phyloP scores from a whole-genome alignment of 2,888 invertebrate genomes.

The Drosophila tripunctata region DNA sequence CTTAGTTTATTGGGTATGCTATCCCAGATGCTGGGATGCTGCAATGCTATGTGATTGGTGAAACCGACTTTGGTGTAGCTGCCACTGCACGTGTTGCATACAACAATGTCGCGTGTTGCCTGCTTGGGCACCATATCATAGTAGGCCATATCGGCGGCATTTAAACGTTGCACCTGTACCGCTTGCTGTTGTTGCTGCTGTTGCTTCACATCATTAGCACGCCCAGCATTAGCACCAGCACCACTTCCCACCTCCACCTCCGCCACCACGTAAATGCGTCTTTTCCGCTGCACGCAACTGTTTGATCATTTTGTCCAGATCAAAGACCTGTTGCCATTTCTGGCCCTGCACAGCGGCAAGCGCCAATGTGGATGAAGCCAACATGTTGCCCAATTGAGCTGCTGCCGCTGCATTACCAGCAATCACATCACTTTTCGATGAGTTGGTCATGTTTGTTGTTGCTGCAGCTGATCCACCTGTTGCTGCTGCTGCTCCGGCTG shows the following conservation, averaged over 20 bases:
- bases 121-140: slow-evolving; percentile 92
- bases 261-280: slow-evolving; percentile 62
- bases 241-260: slow-evolving; percentile 8
- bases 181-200: too few relatives aligned
- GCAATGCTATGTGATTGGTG: slow-evolving; percentile 88
- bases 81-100: slow-evolving; percentile 91
- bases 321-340: slow-evolving; percentile 80
- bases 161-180: slow-evolving; percentile 83
- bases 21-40: slow-evolving; percentile 84
- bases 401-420: slow-evolving; percentile 29
- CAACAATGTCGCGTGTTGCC: slow-evolving; percentile 90
- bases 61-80: slow-evolving; percentile 92
- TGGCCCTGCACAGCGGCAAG: slow-evolving; percentile 69
- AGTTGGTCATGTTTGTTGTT: slow-evolving; percentile 50
- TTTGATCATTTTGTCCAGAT: slow-evolving; percentile 80
- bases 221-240: neutral
- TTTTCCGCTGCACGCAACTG: slow-evolving; percentile 79
- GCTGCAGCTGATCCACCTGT: slow-evolving; percentile 22
- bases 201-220: neutral
- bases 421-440: slow-evolving; percentile 48
- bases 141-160: slow-evolving; percentile 88
- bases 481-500: neutral
- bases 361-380: slow-evolving; percentile 30
- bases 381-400: slow-evolving; percentile 41
- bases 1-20: slow-evolving; percentile 65